Base-by-base conservation (phyloP, 2,888 invertebrate species). In the Hydrotaea diabolus region DNA sequence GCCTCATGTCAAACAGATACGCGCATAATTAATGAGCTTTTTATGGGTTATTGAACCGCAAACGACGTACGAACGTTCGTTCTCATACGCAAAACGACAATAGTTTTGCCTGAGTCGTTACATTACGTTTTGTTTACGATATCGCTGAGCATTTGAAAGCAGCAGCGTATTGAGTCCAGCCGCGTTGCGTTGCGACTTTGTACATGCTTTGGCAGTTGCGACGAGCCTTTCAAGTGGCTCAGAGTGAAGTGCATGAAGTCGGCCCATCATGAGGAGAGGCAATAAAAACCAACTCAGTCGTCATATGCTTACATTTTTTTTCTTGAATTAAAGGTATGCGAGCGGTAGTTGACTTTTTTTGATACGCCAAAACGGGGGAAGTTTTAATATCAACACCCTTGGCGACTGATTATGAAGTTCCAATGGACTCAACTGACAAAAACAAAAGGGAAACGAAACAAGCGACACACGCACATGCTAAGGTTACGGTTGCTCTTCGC, bases 31-130 rank as follows among this genome's bases (percentile, higher is more conserved):
- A 91, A 91, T 91, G 90, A 91, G 90, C 88, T 89, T 91, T 87
- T 91, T 91, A 91, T 91, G 91, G 90, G 91, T 91, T 91, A 91
- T 91, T 91, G 90, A 91, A 90, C 90, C 90, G 88, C 89, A 80
- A 82, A 76, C 77, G 66, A 21, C 31, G 7, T 31, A 31, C 31
- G 31, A 4, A 31, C 31, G 31, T 31, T 31, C 31, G 3, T 31
- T 2, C 13, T 39, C 39, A 39, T 53, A 53, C 62, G 62, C 78
- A 80, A 82, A 82, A 85, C 75, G 82, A 82, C 78, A 78, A 72
- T 79, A 80, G 73, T 74, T 19, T 75, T 75, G 46, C 23, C 36
- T 39, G 17, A n/a, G 5, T 23, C 26, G 64, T 39, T 43, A 53
- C 17, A 26, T 72, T 66, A 9, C 9, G 26, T 59, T 26, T 23